Evolutionary conservation across 2,797 vertebrate genomes (phyloP), one percentile per base, ranked within the genome.

Genomic region (Acipenser transmontanus): DNA sequence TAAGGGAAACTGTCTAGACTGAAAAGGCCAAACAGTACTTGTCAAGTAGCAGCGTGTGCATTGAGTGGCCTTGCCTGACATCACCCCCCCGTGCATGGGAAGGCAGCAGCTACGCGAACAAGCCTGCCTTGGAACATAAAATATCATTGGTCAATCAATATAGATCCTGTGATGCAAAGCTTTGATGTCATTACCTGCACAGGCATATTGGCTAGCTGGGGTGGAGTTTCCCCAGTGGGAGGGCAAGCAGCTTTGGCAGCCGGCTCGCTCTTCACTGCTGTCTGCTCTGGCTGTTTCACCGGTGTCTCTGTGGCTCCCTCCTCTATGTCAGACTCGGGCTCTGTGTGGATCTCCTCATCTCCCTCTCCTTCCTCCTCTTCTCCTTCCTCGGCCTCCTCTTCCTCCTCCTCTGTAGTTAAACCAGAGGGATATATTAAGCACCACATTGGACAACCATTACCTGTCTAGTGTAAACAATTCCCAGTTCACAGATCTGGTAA

Each of bases 241-340:
- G 9, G 11, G 14, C 12, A 7, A 11, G 54, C 54, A 11, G 54
- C 11, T 3, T 57, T 4, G 14, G 12, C 54, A n/a, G 54, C 12
- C 1, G 50, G 61, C 56, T 57, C 61, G 56, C 51, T 73, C 57
- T 65, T 77, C 61, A 60, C 48, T 57, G 12, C 54, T n/a, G 54
- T 57, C 12, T 57, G 54, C 12, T 11, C 11, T n/a, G 12, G 54
- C 9, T 13, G 54, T 13, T 13, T 11, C 12, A 57, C 54, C 54
- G 11, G 11, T 7, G 12, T n/a, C 12, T 57, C 12, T 57, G 54
- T 57, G 11, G 11, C 12, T 7, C 9, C 54, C 54, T 7, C 54
- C 9, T 57, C 54, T 0, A 11, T n/a, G 7, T 57, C 54, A 57
- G 54, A 57, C 54, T 57, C 54, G 6, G 54, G 54, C 54, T 57